These are phyloP conservation scores for Trisateles emortualis DNA, from an alignment of 2,888 invertebrate species.

Conservation along the genomic window DNA sequence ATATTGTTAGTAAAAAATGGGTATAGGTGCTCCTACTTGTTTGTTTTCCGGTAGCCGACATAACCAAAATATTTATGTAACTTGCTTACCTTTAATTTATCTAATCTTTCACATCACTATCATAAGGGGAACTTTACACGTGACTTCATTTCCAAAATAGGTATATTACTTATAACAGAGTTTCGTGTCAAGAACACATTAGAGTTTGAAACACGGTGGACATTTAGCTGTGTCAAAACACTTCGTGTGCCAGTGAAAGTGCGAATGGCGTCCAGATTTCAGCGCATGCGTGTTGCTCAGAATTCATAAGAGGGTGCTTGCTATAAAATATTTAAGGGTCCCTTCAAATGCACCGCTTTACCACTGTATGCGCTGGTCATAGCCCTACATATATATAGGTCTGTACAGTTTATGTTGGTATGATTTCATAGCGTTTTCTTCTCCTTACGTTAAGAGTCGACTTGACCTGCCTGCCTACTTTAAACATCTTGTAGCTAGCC, in stretches of 20 bases:
- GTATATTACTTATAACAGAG: conserved; percentile 50
- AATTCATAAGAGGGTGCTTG: conserved; percentile 56
- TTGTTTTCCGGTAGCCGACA: conserved; percentile 39
- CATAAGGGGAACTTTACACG: conserved; percentile 77
- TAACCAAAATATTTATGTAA: conserved; percentile 51
- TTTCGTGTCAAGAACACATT: conserved; percentile 85
- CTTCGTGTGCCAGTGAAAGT: conserved; percentile 75
- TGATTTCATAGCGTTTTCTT: not conserved
- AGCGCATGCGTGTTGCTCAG: conserved; percentile 76
- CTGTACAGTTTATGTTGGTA: not conserved
- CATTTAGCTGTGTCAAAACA: conserved; percentile 80
- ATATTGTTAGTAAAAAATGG: not conserved
- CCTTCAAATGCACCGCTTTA: conserved; percentile 42
- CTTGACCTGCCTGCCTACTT: not conserved
- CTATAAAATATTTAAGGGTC: conserved; percentile 56
- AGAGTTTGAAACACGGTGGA: conserved; percentile 65
- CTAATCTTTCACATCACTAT: conserved; percentile 71
- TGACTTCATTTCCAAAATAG: conserved; percentile 74
- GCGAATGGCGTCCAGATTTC: conserved; percentile 78
- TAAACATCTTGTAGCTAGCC: not conserved
- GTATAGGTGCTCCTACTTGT: conserved; percentile 4
- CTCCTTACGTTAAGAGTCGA: not conserved
- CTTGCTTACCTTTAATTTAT: conserved; percentile 65
- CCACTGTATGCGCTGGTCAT: conserved; percentile 16
- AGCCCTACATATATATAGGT: conserved; percentile 6